These are phyloP conservation scores for Lucinisca nassula DNA, from an alignment of 2,888 invertebrate genomes.

Conservation along the genomic window DNA sequence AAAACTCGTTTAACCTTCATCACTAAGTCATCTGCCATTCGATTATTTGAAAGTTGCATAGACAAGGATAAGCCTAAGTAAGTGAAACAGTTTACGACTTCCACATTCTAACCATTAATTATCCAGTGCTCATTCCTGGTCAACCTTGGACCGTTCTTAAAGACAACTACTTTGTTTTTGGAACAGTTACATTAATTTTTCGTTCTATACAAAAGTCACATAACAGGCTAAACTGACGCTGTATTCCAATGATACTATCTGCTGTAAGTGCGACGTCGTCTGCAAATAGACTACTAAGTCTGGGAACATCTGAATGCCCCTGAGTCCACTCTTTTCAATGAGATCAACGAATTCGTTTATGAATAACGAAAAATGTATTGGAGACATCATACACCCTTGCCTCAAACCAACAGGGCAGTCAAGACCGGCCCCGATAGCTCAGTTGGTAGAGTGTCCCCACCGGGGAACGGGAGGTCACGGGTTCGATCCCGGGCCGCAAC, in stretches of 20 bases:
- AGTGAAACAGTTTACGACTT: conserved; percentile 31
- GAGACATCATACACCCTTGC: conserved; percentile 38
- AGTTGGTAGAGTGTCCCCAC: too few species aligned
- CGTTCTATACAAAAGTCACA: conserved; percentile 38
- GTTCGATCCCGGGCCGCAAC: too few species aligned
- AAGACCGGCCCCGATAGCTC: too few species aligned
- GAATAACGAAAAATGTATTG: conserved; percentile 31
- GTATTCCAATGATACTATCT: conserved; percentile 50
- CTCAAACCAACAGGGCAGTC: conserved; percentile 33
- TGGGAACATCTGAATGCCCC: conserved; percentile 38
- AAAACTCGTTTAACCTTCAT: too few species aligned
- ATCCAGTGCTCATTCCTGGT: conserved; percentile 46
- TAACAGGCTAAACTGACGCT: conserved; percentile 41
- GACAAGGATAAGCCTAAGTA: conserved; percentile 48
- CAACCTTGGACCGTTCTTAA: conserved; percentile 47
- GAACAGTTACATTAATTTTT: conserved; percentile 36
- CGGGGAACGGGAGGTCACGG: too few species aligned
- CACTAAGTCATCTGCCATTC: too few species aligned
- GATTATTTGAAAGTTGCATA: conserved; percentile 26
- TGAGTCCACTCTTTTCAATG: not conserved
- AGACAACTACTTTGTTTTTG: conserved; percentile 45
- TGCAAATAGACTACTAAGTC: conserved; percentile 46
- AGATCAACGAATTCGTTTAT: conserved; percentile 18
- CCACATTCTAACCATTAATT: conserved; percentile 16
- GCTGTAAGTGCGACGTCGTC: conserved; percentile 53